Evolutionary conservation across 1,140 invertebrate genomes (phyloP).

Genomic region (Microplitis mediator): DNA sequence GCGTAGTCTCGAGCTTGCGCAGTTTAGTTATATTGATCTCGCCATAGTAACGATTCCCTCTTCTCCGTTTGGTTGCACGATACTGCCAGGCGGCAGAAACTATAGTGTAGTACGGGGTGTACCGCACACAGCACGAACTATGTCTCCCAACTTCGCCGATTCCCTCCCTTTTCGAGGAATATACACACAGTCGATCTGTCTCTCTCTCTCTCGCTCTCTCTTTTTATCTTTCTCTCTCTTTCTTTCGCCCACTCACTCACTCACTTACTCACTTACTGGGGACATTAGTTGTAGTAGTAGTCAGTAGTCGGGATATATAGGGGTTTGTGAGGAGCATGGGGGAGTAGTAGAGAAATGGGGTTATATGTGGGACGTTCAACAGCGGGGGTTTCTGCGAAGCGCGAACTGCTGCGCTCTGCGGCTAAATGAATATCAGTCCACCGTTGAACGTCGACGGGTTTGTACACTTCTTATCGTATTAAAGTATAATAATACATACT

Average conservation of each 20-base stretch:
- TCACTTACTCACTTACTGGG: too few species aligned
- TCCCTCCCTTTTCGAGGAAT: constrained; percentile 2
- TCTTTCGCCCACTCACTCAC: neutral
- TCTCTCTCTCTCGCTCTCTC: constrained; percentile 9
- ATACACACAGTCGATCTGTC: too few species aligned
- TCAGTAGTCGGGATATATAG: too few species aligned
- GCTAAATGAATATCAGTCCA: constrained; percentile 60
- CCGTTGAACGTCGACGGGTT: constrained; percentile 56
- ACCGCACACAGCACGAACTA: constrained; percentile 20
- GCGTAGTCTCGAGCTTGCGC: constrained; percentile 46
- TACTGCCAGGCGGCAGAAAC: constrained; percentile 48
- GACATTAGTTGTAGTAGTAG: neutral
- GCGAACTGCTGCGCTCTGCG: constrained; percentile 44
- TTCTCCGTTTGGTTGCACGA: constrained; percentile 49
- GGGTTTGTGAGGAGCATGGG: neutral
- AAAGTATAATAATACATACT: neutral
- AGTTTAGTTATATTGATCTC: constrained; percentile 59
- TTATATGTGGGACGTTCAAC: constrained; percentile 27
- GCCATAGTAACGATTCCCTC: constrained; percentile 62
- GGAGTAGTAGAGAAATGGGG: neutral
- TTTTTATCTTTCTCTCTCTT: neutral
- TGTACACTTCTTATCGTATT: constrained; percentile 36
- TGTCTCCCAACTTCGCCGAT: constrained; percentile 10
- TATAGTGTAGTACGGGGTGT: constrained; percentile 47
- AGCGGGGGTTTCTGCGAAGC: constrained; percentile 23